phyloP scores from a whole-genome alignment of 1,140 invertebrate genomes.

The Calliphora vicina region DNA sequence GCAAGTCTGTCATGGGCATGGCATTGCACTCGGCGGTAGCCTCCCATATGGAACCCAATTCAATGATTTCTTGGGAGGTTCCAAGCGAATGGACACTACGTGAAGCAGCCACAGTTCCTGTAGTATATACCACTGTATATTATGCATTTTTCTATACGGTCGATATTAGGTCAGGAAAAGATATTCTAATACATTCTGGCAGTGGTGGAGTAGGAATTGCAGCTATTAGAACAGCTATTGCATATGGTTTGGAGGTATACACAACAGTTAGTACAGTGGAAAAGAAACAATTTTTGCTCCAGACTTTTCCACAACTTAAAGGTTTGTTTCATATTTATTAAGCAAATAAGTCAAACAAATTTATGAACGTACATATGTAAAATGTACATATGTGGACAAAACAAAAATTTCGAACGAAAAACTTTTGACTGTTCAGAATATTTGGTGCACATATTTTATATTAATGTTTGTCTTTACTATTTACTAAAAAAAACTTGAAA shows the following conservation, averaged over 20 bases:
- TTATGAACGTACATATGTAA: too few relatives aligned
- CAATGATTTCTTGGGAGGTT: conserved; percentile 76
- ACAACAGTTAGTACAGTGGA: conserved; percentile 79
- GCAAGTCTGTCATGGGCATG: conserved; percentile 78
- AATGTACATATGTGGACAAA: too few relatives aligned
- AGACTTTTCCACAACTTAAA: conserved; percentile 73
- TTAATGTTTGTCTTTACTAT: too few relatives aligned
- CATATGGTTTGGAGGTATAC: conserved; percentile 74
- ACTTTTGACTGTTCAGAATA: too few relatives aligned
- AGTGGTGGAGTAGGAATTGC: conserved; percentile 87
- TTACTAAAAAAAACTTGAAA: too few relatives aligned
- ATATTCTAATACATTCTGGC: conserved; percentile 84
- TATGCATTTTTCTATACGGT: conserved; percentile 77
- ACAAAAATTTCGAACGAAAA: too few relatives aligned
- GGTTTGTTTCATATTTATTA: conserved; percentile 52
- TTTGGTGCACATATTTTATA: too few relatives aligned
- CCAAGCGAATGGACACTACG: conserved; percentile 84
- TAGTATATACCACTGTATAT: conserved; percentile 84
- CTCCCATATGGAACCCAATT: conserved; percentile 69
- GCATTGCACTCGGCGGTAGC: conserved; percentile 67
- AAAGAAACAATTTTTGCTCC: conserved; percentile 79
- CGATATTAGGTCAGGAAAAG: conserved; percentile 73
- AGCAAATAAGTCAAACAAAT: not conserved
- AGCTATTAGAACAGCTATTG: conserved; percentile 80
- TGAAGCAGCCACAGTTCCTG: conserved; percentile 88